Base-by-base conservation (phyloP, 2,888 invertebrate species). In the Bombylius discolor region DNA sequence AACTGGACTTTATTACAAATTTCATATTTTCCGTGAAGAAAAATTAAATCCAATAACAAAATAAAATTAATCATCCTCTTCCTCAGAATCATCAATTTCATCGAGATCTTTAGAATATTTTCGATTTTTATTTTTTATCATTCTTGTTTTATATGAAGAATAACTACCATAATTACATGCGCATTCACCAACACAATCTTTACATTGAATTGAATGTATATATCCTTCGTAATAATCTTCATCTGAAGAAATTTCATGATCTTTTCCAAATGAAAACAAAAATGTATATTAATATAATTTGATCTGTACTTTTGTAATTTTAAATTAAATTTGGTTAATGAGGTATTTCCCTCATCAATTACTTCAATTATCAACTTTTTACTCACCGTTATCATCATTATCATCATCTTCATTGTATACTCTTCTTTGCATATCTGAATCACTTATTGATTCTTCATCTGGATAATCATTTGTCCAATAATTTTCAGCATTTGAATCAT, bases 381-480 rank as follows among this genome's bases (percentile, higher is more conserved):
- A 42, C 11, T 11, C 11, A 31, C 5, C 31, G 32, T 32, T 3
- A 12, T 31, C 31, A 47, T 31, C 9, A 11, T 57, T 66, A 71
- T 73, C 70, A 12, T 75, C 61, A 56, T 68, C 63, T 54, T 70
- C 65, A 59, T 65, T 74, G 59, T 79, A 71, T 67, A 85, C 78
- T 34, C 82, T 83, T 51, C 68, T 67, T 45, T 79, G 70, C 73
- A 87, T 82, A 61, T 83, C 83, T 8, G 81, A 78, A 58, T 82
- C 80, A 53, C 77, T 76, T 53, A 83, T 48, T n/a, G 45, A 45
- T 52, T 84, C 83, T 0, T 81, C 80, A 65, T 85, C 85, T 0
- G 89, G 89, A 69, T 89, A 89, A 53, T 89, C 88, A 66, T 89
- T 89, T 59, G 80, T 76, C 79, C 82, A 84, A 68, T 87, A 81